Base-by-base conservation (phyloP, 2,113 vertebrate genomes). In the Gallinago paraguaiae region DNA sequence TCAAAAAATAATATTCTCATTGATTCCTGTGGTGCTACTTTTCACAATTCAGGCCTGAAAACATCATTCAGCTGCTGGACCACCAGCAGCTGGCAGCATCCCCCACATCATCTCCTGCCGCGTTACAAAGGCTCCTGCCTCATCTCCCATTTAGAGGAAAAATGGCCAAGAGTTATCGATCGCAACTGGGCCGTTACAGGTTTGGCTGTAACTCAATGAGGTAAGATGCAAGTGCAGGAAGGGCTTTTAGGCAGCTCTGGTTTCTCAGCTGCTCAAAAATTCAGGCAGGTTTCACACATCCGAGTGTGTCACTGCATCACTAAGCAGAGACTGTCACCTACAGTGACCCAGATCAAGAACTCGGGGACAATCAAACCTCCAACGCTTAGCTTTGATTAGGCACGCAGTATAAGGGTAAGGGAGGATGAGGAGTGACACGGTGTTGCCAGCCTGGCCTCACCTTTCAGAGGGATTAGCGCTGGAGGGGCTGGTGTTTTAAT, bases 1-100 rank as follows among this genome's bases (percentile, higher is more conserved):
- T 94, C 95, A 92, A 95, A 95, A 97, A 96, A 93, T 90, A 89
- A 94, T 96, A 95, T 91, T 95, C 86, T 81, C 90, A 94, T 92
- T 88, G 95, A 95, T 96, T 93, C 75, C 83, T 54, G 57, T 27
- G 45, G 83, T 87, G 80, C 37, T 82, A 31, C 86, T 96, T 91
- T 72, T 92, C 88, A 91, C 61, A 53, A n/a, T 39, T n/a, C 45
- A 43, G 77, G 57, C 69, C 31, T 76, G 83, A 76, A 88, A 79
- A 41, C 77, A 95, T 91, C 92, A 91, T 24, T 94, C 88, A 94
- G 93, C 94, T 68, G 72, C 57, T 92, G 96, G 90, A 75, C 72
- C 93, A 91, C 79, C 82, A n/a, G 79, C 88, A 86, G 91, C 86
- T 86, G 94, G 76, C 91, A 91, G 50, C 75, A 51, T 45, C 84